phyloP scores from a whole-genome alignment of 2,113 vertebrate genomes.

The Stigmatopora nigra region DNA sequence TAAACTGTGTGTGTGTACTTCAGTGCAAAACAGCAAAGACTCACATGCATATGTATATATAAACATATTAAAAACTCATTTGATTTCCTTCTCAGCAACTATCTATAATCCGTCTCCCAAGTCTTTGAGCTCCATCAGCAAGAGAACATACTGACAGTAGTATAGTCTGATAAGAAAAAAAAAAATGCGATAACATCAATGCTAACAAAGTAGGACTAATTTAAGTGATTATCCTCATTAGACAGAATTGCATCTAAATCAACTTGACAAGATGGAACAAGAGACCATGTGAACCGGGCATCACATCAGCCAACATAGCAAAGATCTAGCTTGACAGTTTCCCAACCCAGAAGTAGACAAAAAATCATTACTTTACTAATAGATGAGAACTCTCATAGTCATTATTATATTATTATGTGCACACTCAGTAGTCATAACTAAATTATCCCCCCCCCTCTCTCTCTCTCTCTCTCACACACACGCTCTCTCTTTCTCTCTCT shows the following conservation, averaged over 20 bases:
- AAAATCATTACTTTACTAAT: neutral
- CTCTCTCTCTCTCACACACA: neutral
- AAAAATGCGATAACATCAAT: conserved; percentile 35
- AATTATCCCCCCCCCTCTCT: neutral
- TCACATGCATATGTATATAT: no score
- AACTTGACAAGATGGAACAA: conserved; percentile 28
- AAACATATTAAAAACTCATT: conserved; percentile 40
- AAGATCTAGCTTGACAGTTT: neutral
- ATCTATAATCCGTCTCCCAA: conserved; percentile 39
- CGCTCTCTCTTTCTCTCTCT: neutral
- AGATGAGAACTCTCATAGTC: neutral
- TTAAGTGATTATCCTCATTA: conserved; percentile 59
- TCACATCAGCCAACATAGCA: neutral
- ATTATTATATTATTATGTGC: neutral
- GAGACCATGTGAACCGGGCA: neutral
- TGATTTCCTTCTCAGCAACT: conserved; percentile 32
- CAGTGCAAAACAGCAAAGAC: conserved; percentile 8
- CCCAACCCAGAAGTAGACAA: neutral
- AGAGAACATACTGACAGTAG: conserved; percentile 33
- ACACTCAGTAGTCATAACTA: neutral
- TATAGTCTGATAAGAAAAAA: conserved; percentile 44
- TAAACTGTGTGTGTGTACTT: neutral
- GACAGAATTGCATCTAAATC: conserved; percentile 28
- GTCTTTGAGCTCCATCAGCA: conserved; percentile 46
- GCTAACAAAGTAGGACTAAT: conserved; percentile 40